These are phyloP conservation scores for Steinernema scapterisci DNA, from an alignment of 2,888 invertebrate genomes.

Conservation along the genomic window DNA sequence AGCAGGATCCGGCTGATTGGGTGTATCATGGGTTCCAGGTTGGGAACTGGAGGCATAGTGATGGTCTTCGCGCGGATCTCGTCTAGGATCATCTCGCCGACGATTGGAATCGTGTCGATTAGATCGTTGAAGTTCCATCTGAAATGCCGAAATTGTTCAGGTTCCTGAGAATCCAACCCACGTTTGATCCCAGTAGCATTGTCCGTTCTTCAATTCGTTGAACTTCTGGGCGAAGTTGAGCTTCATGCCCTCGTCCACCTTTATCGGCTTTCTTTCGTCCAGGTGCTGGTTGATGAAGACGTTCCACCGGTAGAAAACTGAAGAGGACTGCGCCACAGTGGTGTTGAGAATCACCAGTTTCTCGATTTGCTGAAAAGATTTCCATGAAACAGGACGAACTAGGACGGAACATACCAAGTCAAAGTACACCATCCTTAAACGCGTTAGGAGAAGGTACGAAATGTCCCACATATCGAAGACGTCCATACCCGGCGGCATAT, in stretches of 20 bases:
- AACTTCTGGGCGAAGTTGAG: neutral
- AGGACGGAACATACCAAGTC: constrained; percentile 35
- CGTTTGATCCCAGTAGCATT: constrained; percentile 21
- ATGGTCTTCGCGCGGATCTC: constrained; percentile 3
- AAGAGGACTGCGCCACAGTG: neutral
- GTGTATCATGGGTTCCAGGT: neutral
- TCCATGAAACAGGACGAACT: no score
- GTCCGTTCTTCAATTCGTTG: neutral
- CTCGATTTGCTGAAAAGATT: neutral
- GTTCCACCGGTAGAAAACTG: constrained; percentile 1
- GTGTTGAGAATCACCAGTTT: neutral
- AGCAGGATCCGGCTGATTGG: constrained; percentile 3
- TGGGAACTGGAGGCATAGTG: neutral
- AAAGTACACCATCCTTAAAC: constrained; percentile 35
- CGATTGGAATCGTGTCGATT: constrained; percentile 10
- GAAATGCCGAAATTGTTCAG: neutral
- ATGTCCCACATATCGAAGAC: constrained; percentile 36
- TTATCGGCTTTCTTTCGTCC: constrained; percentile 5
- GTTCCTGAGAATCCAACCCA: neutral
- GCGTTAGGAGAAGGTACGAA: constrained; percentile 38
- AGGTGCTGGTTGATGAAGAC: neutral
- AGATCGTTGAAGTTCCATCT: constrained; percentile 29
- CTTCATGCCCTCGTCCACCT: neutral
- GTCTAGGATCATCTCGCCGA: constrained; percentile 23
- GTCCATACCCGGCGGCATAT: neutral